Evolutionary conservation across 2,797 vertebrate species (phyloP).

Genomic region (Rousettus madagascariensis): DNA sequence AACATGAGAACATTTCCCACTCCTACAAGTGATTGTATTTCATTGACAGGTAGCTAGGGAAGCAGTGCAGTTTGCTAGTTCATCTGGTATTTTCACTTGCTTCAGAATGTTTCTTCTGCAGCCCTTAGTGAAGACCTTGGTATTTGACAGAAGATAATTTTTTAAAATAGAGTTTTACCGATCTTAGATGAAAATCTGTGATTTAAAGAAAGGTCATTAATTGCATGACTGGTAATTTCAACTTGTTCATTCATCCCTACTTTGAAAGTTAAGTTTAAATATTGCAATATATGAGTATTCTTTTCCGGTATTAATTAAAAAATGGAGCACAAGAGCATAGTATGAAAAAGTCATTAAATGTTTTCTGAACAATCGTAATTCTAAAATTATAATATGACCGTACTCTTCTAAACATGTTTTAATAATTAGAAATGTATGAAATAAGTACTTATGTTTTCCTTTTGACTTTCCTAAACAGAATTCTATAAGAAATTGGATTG

Average conservation of each 20-base stretch:
- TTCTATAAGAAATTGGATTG: neutral
- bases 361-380: neutral
- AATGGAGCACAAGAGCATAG: neutral
- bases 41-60: neutral
- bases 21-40: neutral
- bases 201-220: neutral
- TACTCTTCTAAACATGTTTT: neutral
- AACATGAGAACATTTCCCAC: neutral
- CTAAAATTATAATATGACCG: neutral
- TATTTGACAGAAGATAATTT: neutral
- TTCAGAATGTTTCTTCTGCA: neutral
- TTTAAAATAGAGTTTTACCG: neutral
- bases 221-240: neutral
- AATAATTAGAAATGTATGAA: neutral
- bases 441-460: neutral
- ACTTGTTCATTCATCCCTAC: neutral
- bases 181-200: neutral
- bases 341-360: slow-evolving; percentile 19
- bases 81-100: neutral
- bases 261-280: slow-evolving; percentile 38
- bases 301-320: neutral
- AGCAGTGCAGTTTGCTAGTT: neutral
- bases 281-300: neutral
- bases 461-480: neutral
- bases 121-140: neutral